A percentile compares a stretch with the other conserved stretches of the same genome.
These are phyloP conservation scores for Chlamydotis undulata DNA, from an alignment of 2,113 vertebrate species.

Conservation along the genomic window DNA sequence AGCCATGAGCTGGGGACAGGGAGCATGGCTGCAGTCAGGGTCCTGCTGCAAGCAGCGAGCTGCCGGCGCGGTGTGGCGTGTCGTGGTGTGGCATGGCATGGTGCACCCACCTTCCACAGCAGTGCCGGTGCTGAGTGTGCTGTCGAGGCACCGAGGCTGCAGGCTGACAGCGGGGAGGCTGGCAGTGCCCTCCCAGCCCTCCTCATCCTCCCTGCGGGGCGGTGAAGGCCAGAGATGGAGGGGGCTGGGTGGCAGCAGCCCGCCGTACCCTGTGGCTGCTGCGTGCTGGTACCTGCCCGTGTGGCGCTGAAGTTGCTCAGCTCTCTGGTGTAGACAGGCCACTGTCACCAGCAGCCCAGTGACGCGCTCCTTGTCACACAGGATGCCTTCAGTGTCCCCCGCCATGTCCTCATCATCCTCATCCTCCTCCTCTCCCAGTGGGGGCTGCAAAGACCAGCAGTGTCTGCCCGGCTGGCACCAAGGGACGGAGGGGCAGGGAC, in stretches of 20 bases:
- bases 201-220: conserved; percentile 16
- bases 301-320: conserved; percentile 65
- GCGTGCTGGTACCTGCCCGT: neutral
- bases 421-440: neutral
- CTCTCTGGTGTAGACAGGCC: conserved; percentile 70
- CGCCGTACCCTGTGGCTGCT: rapidly evolving
- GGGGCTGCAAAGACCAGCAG: neutral
- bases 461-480: rapidly evolving
- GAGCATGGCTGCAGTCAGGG: rapidly evolving
- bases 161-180: neutral
- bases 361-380: conserved; percentile 70
- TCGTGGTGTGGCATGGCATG: rapidly evolving
- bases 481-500: no score
- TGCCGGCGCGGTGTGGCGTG: rapidly evolving
- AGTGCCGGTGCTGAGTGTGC: rapidly evolving
- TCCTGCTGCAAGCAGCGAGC: neutral
- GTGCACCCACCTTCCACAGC: neutral
- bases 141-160: rapidly evolving
- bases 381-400: neutral
- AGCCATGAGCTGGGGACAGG: neutral
- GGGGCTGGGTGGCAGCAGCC: rapidly evolving
- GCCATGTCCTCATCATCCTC: neutral
- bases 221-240: neutral
- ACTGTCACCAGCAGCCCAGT: conserved; percentile 64
- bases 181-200: neutral